Percentiles rank a stretch among this genome's conserved stretches.
phyloP scores from a whole-genome alignment of 2,888 invertebrate genomes.

The Nephrocerus scutellatus region DNA sequence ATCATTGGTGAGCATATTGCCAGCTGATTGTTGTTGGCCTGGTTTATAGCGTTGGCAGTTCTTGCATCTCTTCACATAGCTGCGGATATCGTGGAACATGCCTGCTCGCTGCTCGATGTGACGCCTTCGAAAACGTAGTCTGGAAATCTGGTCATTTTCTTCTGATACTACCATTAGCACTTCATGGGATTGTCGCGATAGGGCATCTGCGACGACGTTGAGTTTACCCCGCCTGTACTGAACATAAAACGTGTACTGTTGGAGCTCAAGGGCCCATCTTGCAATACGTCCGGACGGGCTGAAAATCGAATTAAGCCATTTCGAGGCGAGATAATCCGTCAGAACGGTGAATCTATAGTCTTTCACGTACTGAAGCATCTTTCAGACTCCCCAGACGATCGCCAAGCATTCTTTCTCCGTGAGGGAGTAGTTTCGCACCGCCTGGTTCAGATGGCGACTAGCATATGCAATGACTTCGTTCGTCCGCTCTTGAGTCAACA shows the following conservation, averaged over 20 bases:
- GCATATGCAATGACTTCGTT: slow-evolving; percentile 5
- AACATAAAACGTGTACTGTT: slow-evolving; percentile 3
- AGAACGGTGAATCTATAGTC: slow-evolving; percentile 9
- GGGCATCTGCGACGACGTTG: slow-evolving; percentile 2
- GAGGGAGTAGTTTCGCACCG: slow-evolving; percentile 5
- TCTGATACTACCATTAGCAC: too few relatives aligned
- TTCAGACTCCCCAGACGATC: slow-evolving; percentile 3
- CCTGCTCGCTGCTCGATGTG: too few relatives aligned
- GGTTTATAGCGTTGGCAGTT: too few relatives aligned
- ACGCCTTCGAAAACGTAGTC: too few relatives aligned
- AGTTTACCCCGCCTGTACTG: not conserved
- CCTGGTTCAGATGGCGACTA: slow-evolving; percentile 1
- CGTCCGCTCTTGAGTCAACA: not conserved
- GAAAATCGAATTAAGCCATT: slow-evolving; percentile 11
- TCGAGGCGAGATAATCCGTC: slow-evolving; percentile 6
- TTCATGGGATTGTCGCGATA: not conserved
- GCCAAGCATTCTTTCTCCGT: slow-evolving; percentile 6
- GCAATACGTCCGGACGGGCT: slow-evolving; percentile 13
- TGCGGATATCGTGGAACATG: too few relatives aligned
- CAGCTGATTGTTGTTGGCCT: too few relatives aligned
- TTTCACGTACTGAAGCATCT: slow-evolving; percentile 1
- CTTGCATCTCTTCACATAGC: too few relatives aligned
- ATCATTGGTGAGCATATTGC: too few relatives aligned
- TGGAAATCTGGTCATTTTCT: too few relatives aligned
- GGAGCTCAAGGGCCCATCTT: slow-evolving; percentile 9